phyloP scores from a whole-genome alignment of 1,140 invertebrate genomes.

The Oncopodura yosiiana region DNA sequence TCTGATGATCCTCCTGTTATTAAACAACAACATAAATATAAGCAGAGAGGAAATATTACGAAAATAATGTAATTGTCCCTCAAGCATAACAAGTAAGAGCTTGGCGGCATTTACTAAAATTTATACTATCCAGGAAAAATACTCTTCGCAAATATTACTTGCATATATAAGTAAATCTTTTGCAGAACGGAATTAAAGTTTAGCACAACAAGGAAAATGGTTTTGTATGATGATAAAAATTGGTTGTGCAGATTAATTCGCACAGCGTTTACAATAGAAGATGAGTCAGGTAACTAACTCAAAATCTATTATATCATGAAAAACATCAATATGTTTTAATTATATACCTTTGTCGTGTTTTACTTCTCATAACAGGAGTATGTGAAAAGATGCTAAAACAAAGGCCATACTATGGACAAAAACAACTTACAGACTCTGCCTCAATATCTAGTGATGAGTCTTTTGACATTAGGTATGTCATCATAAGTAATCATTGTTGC shows the following conservation, averaged over 20 bases:
- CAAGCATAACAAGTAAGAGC: too few species aligned
- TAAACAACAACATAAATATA: neutral
- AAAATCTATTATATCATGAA: neutral
- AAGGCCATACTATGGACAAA: slow-evolving; percentile 63
- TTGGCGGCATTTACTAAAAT: too few species aligned
- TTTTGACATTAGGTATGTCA: slow-evolving; percentile 50
- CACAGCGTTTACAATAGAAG: slow-evolving; percentile 89
- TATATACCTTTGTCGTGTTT: neutral
- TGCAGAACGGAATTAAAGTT: neutral
- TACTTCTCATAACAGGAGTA: slow-evolving; percentile 46
- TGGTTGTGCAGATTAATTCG: slow-evolving; percentile 85
- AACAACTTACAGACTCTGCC: slow-evolving; percentile 51
- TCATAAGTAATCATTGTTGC: slow-evolving; percentile 47
- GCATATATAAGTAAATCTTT: too few species aligned
- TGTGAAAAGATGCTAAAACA: slow-evolving; percentile 72
- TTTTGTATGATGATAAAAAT: slow-evolving; percentile 81
- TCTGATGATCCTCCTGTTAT: too few species aligned
- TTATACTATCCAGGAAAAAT: too few species aligned
- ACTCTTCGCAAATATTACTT: too few species aligned
- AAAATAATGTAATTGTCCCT: too few species aligned
- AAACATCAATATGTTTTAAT: neutral
- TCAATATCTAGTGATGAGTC: slow-evolving; percentile 33
- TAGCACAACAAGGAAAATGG: slow-evolving; percentile 50
- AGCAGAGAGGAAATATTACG: slow-evolving; percentile 5
- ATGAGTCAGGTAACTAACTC: slow-evolving; percentile 65